Conservation (phyloP, 2,888 invertebrate genomes). For the Campoletis raptor region DNA sequence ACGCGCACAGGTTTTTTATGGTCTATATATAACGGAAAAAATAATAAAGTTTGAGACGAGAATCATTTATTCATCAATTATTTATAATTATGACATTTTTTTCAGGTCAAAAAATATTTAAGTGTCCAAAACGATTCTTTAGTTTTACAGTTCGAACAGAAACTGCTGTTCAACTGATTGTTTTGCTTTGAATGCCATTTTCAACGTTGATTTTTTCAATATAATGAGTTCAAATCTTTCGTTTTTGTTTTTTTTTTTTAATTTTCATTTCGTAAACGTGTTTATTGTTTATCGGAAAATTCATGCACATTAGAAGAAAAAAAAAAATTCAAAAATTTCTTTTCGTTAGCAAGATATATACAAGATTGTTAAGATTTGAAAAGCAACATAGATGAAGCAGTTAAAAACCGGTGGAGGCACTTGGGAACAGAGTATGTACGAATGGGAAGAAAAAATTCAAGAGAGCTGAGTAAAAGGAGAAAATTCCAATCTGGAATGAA, state of each 20-base stretch:
- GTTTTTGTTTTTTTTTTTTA: no score
- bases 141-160: background rate
- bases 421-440: slow-evolving; percentile 22
- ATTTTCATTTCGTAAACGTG: no score
- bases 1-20: background rate
- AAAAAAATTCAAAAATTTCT: no score
- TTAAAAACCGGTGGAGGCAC: slow-evolving; percentile 54
- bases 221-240: no score
- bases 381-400: slow-evolving; percentile 58
- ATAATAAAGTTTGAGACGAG: background rate
- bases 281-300: no score
- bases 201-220: no score
- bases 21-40: background rate
- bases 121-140: background rate
- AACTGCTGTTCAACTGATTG: no score
- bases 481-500: slow-evolving; percentile 35
- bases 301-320: no score
- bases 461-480: slow-evolving; percentile 17
- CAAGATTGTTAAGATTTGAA: slow-evolving; percentile 28
- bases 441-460: slow-evolving; percentile 24
- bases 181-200: no score
- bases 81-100: background rate
- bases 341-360: background rate
- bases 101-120: background rate
- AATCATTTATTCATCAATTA: background rate